Percentiles rank a stretch among this genome's conserved stretches.
Conservation (phyloP, 2,888 invertebrate genomes). For the Myathropa florea region DNA sequence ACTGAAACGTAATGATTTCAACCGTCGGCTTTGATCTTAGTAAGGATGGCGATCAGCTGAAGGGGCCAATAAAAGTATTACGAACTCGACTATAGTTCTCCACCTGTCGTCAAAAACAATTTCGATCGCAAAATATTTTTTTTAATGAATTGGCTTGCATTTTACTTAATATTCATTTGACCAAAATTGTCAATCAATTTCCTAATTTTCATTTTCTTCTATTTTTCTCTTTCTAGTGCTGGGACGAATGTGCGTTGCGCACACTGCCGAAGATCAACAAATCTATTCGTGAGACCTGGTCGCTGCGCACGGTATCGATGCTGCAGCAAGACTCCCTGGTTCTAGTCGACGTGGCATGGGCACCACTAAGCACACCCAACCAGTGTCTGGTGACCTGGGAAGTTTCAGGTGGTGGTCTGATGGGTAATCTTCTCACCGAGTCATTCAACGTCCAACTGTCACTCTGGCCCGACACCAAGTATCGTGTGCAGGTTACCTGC, state of each 20-base stretch:
- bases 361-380: slow-evolving; percentile 75
- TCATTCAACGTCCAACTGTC: slow-evolving; percentile 80
- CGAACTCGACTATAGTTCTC: too few species aligned
- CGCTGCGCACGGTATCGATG: slow-evolving; percentile 78
- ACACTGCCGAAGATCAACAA: slow-evolving; percentile 77
- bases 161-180: neutral
- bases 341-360: slow-evolving; percentile 80
- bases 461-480: slow-evolving; percentile 80
- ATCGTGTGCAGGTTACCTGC: slow-evolving; percentile 80
- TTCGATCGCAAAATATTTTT: too few species aligned
- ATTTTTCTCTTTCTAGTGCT: slow-evolving; percentile 76
- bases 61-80: too few species aligned
- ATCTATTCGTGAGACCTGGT: slow-evolving; percentile 77
- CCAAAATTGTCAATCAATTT: neutral
- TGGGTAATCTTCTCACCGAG: slow-evolving; percentile 80
- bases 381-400: slow-evolving; percentile 81
- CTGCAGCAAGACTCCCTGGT: slow-evolving; percentile 79
- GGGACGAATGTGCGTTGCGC: slow-evolving; percentile 78
- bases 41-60: too few species aligned
- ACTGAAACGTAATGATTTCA: too few species aligned
- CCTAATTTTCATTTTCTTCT: slow-evolving; percentile 21
- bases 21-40: too few species aligned
- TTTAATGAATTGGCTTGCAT: too few species aligned
- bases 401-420: slow-evolving; percentile 80
- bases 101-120: too few species aligned